Conservation (phyloP, 2,113 vertebrate species). For the Pheucticus melanocephalus region DNA sequence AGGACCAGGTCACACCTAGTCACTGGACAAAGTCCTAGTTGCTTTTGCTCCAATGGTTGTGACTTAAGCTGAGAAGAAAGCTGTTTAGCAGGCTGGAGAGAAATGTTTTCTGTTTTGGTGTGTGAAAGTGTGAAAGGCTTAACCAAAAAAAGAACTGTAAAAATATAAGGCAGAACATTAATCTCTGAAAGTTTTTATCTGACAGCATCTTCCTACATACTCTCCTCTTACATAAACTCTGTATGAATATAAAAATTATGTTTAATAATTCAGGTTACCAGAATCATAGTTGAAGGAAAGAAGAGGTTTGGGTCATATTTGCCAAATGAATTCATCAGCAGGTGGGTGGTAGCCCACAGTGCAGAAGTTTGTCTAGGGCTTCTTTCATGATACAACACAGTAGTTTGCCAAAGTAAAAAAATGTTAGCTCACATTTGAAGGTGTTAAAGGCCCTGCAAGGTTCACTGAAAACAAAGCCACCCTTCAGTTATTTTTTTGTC, state of each 20-base stretch:
- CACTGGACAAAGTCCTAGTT: background rate
- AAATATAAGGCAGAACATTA: background rate
- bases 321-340: background rate
- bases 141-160: background rate
- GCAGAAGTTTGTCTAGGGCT: background rate
- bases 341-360: background rate
- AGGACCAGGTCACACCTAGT: background rate
- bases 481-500: background rate
- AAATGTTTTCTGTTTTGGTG: background rate
- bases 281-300: background rate
- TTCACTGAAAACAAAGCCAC: background rate
- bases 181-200: background rate
- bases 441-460: background rate
- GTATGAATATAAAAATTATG: background rate
- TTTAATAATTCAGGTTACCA: background rate
- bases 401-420: background rate
- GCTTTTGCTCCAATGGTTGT: background rate
- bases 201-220: background rate
- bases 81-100: background rate
- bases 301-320: background rate
- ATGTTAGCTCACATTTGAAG: background rate
- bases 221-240: background rate
- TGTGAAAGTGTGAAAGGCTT: background rate
- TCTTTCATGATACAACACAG: background rate
- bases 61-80: background rate